A percentile compares a stretch with the other conserved stretches of the same genome.
phyloP scores from a whole-genome alignment of 2,113 vertebrate genomes.

The Pelobates fuscus region DNA sequence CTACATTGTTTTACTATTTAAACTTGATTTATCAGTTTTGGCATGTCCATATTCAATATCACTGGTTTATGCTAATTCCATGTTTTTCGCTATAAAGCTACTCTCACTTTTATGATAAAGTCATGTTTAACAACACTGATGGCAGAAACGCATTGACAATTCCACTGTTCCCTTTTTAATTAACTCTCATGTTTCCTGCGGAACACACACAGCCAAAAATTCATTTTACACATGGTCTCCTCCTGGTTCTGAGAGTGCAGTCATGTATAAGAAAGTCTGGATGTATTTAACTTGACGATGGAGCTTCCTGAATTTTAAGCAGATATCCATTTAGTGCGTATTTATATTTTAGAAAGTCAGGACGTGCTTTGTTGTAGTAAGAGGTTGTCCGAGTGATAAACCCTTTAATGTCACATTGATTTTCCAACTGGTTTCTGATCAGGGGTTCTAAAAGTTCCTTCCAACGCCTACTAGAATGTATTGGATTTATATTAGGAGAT shows the following conservation, averaged over 20 bases:
- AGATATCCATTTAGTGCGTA: background rate
- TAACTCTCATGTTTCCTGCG: conserved; percentile 1
- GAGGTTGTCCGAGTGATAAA: background rate
- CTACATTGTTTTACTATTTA: background rate
- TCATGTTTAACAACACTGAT: conserved; percentile 12
- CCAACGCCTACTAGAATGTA: background rate
- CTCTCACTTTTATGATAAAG: background rate
- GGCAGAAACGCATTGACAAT: background rate
- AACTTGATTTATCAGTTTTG: conserved; percentile 5
- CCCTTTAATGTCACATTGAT: conserved; percentile 16
- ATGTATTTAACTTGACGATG: background rate
- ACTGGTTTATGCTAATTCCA: too few relatives aligned
- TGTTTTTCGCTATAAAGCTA: too few relatives aligned
- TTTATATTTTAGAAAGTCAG: background rate
- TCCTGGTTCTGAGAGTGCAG: background rate
- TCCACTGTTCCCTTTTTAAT: conserved; percentile 12
- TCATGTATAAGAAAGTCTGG: background rate
- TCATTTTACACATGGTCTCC: conserved; percentile 9
- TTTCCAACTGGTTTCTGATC: conserved; percentile 6
- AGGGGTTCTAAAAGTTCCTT: background rate
- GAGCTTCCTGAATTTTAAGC: background rate
- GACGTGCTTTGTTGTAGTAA: background rate
- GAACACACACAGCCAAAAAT: background rate
- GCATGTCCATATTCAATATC: background rate
- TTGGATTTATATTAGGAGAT: too few relatives aligned